Percentiles rank a stretch among this genome's conserved stretches.
Conservation (phyloP, 2,797 vertebrate species). For the Apodemus agrarius region DNA sequence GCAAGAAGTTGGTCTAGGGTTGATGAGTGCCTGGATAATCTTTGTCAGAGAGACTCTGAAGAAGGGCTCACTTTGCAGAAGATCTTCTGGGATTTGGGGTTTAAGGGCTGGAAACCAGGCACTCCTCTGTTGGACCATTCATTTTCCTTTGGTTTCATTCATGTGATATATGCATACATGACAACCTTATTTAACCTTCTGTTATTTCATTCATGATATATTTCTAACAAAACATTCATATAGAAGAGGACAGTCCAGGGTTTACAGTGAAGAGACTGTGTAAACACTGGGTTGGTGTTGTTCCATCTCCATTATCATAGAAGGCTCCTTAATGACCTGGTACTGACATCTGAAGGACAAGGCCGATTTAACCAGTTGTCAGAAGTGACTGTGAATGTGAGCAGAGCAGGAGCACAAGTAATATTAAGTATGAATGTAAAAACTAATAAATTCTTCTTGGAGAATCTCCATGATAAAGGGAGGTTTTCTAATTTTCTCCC, state of each 20-base stretch:
- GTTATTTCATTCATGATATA: background rate
- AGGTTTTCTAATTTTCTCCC: background rate
- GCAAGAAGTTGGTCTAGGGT: background rate
- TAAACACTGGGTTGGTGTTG: background rate
- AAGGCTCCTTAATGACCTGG: background rate
- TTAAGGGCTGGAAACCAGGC: rapidly evolving
- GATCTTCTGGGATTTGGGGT: background rate
- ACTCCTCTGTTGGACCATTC: background rate
- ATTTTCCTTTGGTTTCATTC: background rate
- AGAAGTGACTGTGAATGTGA: background rate
- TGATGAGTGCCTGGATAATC: background rate
- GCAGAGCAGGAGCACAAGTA: background rate
- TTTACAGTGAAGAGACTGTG: background rate
- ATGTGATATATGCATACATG: background rate
- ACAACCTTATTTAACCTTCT: background rate
- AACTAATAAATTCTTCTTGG: background rate
- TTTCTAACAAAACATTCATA: background rate
- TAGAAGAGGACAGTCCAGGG: background rate
- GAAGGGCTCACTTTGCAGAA: background rate
- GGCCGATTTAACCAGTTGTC: background rate
- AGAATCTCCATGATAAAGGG: background rate
- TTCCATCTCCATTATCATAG: background rate
- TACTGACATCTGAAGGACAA: background rate
- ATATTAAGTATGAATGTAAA: background rate
- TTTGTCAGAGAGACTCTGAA: background rate